These are phyloP conservation scores for Amphiprion ocellaris DNA, from an alignment of 2,113 vertebrate genomes.

Conservation along the genomic window DNA sequence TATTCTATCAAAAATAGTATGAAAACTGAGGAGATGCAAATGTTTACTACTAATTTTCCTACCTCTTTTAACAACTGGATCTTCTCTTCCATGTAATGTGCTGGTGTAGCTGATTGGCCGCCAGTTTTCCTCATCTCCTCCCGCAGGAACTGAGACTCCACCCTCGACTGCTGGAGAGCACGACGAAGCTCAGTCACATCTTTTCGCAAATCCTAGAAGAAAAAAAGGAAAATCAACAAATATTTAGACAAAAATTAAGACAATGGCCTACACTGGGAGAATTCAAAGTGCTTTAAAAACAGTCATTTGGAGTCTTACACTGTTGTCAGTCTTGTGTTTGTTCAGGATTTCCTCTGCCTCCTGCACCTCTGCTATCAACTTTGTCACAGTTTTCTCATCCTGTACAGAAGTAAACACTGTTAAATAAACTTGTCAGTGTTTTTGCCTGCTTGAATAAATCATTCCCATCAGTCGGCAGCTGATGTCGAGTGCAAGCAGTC, in stretches of 20 bases:
- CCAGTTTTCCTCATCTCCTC: slow-evolving; percentile 68
- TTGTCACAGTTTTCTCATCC: slow-evolving; percentile 78
- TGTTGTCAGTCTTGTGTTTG: slow-evolving; percentile 77
- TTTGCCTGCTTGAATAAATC: not conserved
- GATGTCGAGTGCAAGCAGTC: not conserved
- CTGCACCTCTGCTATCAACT: slow-evolving; percentile 74
- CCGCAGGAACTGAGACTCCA: slow-evolving; percentile 75
- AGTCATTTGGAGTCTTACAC: slow-evolving; percentile 62
- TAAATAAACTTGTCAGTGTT: not conserved
- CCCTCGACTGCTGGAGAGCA: slow-evolving; percentile 71
- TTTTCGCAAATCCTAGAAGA: slow-evolving; percentile 77
- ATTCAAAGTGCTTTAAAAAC: not conserved
- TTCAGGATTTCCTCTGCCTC: slow-evolving; percentile 72
- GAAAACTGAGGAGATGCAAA: not conserved
- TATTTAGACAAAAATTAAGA: not conserved
- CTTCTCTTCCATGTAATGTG: slow-evolving; percentile 77
- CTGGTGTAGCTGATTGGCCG: slow-evolving; percentile 34
- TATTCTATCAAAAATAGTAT: not conserved
- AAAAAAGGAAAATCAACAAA: not conserved
- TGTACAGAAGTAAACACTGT: slow-evolving; percentile 28
- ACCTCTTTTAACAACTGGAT: slow-evolving; percentile 80
- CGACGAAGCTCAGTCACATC: slow-evolving; percentile 72
- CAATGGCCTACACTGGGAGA: not conserved
- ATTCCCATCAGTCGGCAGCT: accelerated
- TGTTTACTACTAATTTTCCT: no score